A percentile compares a stretch with the other conserved stretches of the same genome.
Conservation (phyloP, 2,113 vertebrate genomes). For the Syngnathus typhle region DNA sequence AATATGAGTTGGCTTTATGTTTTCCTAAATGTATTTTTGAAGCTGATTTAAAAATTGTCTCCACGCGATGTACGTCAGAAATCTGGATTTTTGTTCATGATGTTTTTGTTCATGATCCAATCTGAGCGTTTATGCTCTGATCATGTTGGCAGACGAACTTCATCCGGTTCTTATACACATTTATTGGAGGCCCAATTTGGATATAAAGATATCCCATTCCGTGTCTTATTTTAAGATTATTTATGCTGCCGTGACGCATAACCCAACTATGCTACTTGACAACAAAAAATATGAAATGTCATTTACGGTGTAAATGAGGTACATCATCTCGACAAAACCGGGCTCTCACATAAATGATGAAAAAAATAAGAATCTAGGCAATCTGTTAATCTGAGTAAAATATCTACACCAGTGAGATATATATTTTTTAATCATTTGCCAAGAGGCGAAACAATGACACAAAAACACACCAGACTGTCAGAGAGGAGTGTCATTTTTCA, state of each 20-base stretch:
- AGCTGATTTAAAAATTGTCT: no score
- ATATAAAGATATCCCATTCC: not conserved
- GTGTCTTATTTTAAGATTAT: no score
- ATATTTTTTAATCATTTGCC: not conserved
- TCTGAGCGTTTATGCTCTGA: not conserved
- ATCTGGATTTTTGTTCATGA: not conserved
- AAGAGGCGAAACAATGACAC: not conserved
- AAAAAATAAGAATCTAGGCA: not conserved
- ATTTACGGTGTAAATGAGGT: constrained; percentile 10
- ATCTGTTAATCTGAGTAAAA: not conserved
- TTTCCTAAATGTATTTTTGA: no score
- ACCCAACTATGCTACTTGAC: not conserved
- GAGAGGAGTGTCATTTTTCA: not conserved
- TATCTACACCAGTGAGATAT: not conserved
- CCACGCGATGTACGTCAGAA: no score
- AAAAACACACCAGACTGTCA: not conserved
- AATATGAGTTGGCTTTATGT: no score
- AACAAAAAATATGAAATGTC: constrained; percentile 18
- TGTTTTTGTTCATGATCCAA: no score
- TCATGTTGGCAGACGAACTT: no score
- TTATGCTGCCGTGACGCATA: no score
- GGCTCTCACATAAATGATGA: not conserved
- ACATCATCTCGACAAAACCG: not conserved
- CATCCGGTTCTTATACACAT: not conserved
- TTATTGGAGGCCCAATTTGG: not conserved